phyloP scores from a whole-genome alignment of 2,113 vertebrate genomes.

The Brachionichthys hirsutus region DNA sequence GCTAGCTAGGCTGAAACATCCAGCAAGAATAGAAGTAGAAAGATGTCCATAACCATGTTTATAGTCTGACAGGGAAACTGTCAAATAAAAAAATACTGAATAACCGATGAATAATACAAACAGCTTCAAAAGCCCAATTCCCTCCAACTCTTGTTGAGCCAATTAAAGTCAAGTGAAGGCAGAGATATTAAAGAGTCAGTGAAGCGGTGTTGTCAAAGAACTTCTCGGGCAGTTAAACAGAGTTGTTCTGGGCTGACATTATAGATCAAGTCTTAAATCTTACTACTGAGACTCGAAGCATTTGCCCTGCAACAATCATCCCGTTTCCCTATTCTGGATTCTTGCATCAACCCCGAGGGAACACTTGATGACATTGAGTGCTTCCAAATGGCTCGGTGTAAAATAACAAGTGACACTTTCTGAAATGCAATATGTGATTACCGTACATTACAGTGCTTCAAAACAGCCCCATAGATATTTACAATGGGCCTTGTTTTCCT shows the following conservation, averaged over 20 bases:
- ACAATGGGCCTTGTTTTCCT: slow-evolving; percentile 22
- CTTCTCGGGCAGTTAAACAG: slow-evolving; percentile 7
- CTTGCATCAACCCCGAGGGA: slow-evolving; percentile 33
- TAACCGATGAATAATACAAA: background rate
- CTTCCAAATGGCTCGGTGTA: too few relatives aligned
- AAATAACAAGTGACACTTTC: slow-evolving; percentile 25
- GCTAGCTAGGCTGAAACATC: background rate
- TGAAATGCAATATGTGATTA: slow-evolving; percentile 48
- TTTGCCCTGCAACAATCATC: slow-evolving; percentile 16
- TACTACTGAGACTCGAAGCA: slow-evolving; percentile 25
- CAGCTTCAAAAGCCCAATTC: background rate
- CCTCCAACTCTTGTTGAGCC: background rate
- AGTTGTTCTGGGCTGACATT: background rate
- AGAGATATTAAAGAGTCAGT: slow-evolving; percentile 16
- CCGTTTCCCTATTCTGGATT: slow-evolving; percentile 40
- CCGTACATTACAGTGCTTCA: slow-evolving; percentile 22
- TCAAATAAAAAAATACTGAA: background rate
- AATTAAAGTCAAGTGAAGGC: background rate
- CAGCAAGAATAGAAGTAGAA: background rate
- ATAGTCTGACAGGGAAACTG: background rate
- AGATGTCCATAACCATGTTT: background rate
- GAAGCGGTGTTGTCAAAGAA: slow-evolving; percentile 3
- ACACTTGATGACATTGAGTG: too few relatives aligned
- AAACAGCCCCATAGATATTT: slow-evolving; percentile 43
- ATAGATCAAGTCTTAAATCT: slow-evolving; percentile 4